Evolutionary conservation across 2,888 invertebrate genomes (phyloP), one percentile per base, ranked within the genome.

Genomic region (Trichacis sp.): DNA sequence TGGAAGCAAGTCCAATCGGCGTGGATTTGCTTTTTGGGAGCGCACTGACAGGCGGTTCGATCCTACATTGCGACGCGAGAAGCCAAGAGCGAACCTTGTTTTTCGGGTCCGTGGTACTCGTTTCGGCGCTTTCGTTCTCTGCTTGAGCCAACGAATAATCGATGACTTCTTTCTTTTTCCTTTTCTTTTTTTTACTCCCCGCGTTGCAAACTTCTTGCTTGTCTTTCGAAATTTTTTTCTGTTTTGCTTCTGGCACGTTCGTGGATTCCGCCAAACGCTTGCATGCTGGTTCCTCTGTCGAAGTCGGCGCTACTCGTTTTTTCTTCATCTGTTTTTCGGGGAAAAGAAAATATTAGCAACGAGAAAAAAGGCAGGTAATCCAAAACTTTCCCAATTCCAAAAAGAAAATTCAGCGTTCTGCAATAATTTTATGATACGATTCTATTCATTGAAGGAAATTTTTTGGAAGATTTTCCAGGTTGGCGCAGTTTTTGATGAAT

Each of bases 11-110:
- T 17, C 91, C 91, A 1, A 92, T 89, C 0, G 94, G 94, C 1
- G 93, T 94, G 1, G 94, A 94, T 81, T 94, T 94, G 29, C 94
- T 94, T 83, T 94, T 94, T 6, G 93, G 91, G 76, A 94, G 87
- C 49, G 84, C 86, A 15, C 88, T 54, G 0, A 75, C 74, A 1
- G 77, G 74, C n/a, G 72, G 70, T 29, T 76, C 75, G 14, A 72
- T 64, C 2, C 78, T 71, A 42, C 81, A 81, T 20, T 81, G 81
- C 72, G 92, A 92, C 66, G 92, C 93, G 52, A 94, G 83, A 53
- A 94, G 85, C 94, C 94, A 94, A 73, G 92, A 92, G 75, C 94
- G 92, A n/a, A 94, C 94, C 84, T 94, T 94, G 15, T 92, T 92
- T 64, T 91, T 84, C 77, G 89, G 87, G 78, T 89, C 89, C 78